Base-by-base conservation (phyloP, 2,797 vertebrate species). In the Psittacula derbiana region DNA sequence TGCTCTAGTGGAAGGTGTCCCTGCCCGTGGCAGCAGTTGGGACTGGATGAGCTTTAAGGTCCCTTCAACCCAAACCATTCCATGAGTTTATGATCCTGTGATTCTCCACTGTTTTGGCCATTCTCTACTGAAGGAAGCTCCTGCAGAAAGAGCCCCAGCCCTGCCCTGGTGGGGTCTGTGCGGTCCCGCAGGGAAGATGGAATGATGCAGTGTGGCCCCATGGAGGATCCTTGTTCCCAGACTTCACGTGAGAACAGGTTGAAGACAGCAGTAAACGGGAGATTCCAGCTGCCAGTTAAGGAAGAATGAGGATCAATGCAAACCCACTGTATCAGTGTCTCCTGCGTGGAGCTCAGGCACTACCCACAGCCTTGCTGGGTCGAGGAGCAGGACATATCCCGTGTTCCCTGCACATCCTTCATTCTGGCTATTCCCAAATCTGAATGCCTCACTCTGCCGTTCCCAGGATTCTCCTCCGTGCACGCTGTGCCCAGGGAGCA, bases 331-430 rank as follows among this genome's bases (percentile, higher is more conserved):
- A 21, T 10, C 8, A 0, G 21, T 50, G 58, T 46, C 27, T 62
- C 28, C n/a, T 38, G 36, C 20, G 80, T 38, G 36, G 12, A 40
- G 2, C 15, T 43, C 30, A 23, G 23, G 12, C 47, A 24, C 47
- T 7, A 24, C 16, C 73, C 5, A 14, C 19, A 62, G 71, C 41
- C 41, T 53, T 58, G 31, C 41, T 78, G 57, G 78, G 21, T 50
- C 53, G 15, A 11, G 44, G 30, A 28, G 44, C 18, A 58, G 38
- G n/a, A n/a, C 8, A 3, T 60, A 21, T 38, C 17, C 23, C n/a
- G 0, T 2, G 3, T 19, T 67, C 57, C 43, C 61, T 50, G 16
- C 27, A 67, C 38, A 62, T 17, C 38, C 12, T 57, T 2, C 0
- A 3, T 53, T 64, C 36, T 36, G 44, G 8, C 33, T 78, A 73